Base-by-base conservation (phyloP, 2,113 vertebrate species). In the Petrocephalus zakoni region DNA sequence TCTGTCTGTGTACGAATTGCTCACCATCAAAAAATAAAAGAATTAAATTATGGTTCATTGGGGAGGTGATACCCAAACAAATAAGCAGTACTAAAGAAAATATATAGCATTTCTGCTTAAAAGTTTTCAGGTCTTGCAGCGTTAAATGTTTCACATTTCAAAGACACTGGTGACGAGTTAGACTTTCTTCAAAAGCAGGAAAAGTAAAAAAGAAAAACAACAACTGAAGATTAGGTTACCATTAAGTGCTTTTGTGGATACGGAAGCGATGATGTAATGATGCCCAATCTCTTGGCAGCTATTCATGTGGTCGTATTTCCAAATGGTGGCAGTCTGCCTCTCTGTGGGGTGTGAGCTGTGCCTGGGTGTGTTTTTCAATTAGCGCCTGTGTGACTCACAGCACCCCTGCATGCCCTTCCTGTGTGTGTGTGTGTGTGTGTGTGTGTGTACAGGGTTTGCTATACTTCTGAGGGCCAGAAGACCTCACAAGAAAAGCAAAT, bases 351-450 rank as follows among this genome's bases (percentile, higher is more conserved):
- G 75, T 37, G 25, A 88, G 37, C n/a, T 52, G 15, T 68, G 51
- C 49, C 29, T 15, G 78, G 53, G 49, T 56, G 29, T 17, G 7
- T 25, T 88, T 88, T 83, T 88, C 88, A 88, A 88, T 88, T 84
- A 88, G 78, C 78, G 42, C 88, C 78, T 61, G 88, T 21, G 25
- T 58, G 88, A 58, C 53, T 58, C 53, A 55, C 37, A 19, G 34
- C 75, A 11, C 53, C 4, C 37, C 34, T 68, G 19, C 5, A 34
- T 13, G 22, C 25, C 25, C 52, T 34, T 55, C 52, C 52, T 34
- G 13, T 86, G 10, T 53, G 83, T 52, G 22, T 53, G n/a, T 85
- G 46, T 49, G 82, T 84, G 82, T 13, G 29, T 15, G 9, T 2
- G 25, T 13, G 64, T 29, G 64, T 42, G 42, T 42, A 42, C 42